Conservation (phyloP, 2,888 invertebrate genomes). For the Cryptocheilus praepositus region DNA sequence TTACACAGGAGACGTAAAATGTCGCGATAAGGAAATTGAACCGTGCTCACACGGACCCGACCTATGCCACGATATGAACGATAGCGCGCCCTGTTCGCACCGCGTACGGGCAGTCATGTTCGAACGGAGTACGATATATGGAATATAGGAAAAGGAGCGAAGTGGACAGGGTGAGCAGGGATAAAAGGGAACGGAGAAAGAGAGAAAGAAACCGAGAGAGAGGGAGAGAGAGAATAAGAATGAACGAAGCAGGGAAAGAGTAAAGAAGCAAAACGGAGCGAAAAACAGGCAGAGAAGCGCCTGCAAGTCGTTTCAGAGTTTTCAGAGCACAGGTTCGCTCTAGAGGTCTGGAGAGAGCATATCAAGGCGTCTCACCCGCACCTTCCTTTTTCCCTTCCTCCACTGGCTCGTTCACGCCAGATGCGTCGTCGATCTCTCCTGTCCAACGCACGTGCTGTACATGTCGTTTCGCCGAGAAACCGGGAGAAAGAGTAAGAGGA, state of each 20-base stretch:
- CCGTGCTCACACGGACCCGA: conserved; percentile 57
- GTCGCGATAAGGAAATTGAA: conserved; percentile 53
- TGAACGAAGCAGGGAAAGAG: not conserved
- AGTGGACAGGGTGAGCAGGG: not conserved
- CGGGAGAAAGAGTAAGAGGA: conserved; percentile 5
- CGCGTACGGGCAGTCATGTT: too few species aligned
- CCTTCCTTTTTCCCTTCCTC: conserved; percentile 4
- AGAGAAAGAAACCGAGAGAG: not conserved
- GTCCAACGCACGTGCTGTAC: conserved; percentile 56
- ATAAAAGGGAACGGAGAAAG: not conserved
- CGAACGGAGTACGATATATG: too few species aligned
- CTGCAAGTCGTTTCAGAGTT: conserved; percentile 6
- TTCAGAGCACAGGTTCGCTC: not conserved
- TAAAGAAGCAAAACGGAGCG: not conserved
- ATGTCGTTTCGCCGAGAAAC: conserved; percentile 44
- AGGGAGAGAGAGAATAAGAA: not conserved
- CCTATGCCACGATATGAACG: conserved; percentile 54
- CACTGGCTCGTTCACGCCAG: conserved; percentile 40
- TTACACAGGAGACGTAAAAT: conserved; percentile 10
- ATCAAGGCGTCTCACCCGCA: not conserved
- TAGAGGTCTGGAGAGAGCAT: too few species aligned
- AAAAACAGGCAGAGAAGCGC: not conserved
- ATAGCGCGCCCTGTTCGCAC: conserved; percentile 20
- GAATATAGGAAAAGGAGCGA: not conserved
- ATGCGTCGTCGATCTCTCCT: conserved; percentile 53